Conservation (phyloP, 2,113 vertebrate species). For the Bagarius yarrelli region DNA sequence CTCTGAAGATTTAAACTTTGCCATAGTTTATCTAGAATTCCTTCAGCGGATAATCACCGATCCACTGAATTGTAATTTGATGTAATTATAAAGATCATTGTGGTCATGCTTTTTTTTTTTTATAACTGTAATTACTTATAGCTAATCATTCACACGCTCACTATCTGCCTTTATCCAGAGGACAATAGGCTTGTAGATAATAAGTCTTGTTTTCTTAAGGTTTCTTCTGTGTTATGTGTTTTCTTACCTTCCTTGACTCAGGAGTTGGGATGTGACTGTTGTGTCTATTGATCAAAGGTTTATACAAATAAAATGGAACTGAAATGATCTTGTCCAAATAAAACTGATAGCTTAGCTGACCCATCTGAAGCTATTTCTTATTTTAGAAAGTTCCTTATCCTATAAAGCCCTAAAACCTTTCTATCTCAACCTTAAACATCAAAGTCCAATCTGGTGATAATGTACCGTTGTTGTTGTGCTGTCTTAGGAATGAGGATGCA, state of each 20-base stretch:
- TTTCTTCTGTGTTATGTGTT: neutral
- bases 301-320: neutral
- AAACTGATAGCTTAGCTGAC: neutral
- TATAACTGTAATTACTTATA: too few species aligned
- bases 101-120: neutral
- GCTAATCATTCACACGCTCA: neutral
- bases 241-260: neutral
- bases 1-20: neutral
- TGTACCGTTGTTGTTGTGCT: too few species aligned
- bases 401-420: too few species aligned
- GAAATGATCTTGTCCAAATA: neutral
- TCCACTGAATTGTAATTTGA: neutral
- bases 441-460: neutral
- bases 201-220: neutral
- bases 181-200: neutral
- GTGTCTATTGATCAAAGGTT: neutral
- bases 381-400: too few species aligned
- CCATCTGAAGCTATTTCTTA: too few species aligned
- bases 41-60: neutral
- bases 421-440: too few species aligned
- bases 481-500: slow-evolving; percentile 11
- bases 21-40: neutral
- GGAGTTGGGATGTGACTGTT: neutral
- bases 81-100: neutral
- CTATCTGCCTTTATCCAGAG: neutral